These are phyloP conservation scores for Bicyclus anynana DNA, from an alignment of 1,140 invertebrate species.

Conservation along the genomic window DNA sequence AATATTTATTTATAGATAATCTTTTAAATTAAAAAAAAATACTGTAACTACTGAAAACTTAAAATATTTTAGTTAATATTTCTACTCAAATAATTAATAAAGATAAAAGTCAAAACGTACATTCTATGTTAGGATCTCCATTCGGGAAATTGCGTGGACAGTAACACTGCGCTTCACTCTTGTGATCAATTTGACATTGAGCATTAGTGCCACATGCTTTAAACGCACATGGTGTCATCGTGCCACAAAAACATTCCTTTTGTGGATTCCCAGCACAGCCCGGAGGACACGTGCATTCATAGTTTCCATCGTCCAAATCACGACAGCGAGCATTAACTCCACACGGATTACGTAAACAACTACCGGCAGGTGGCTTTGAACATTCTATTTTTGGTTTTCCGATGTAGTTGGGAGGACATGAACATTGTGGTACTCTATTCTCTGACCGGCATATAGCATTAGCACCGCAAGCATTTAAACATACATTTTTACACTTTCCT, in stretches of 20 bases:
- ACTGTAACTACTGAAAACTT: too few species aligned
- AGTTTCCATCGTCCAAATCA: conserved; percentile 83
- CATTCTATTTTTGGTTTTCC: conserved; percentile 91
- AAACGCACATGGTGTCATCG: conserved; percentile 82
- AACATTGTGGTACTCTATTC: conserved; percentile 86
- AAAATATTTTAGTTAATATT: neutral
- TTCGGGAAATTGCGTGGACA: conserved; percentile 88
- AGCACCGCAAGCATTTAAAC: conserved; percentile 86
- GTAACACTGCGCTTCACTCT: conserved; percentile 85
- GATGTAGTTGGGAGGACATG: conserved; percentile 89
- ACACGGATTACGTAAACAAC: conserved; percentile 88
- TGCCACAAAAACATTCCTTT: conserved; percentile 86
- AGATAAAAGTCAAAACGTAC: conserved; percentile 76
- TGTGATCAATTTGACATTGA: conserved; percentile 83
- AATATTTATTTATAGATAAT: too few species aligned
- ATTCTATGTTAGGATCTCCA: conserved; percentile 91
- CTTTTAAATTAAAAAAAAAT: neutral
- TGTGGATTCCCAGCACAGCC: conserved; percentile 90
- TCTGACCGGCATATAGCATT: conserved; percentile 92
- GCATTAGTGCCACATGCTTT: conserved; percentile 90
- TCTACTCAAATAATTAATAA: neutral
- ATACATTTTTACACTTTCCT: conserved; percentile 90
- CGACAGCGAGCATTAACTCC: conserved; percentile 90
- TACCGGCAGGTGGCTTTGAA: conserved; percentile 79
- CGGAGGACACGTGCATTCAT: conserved; percentile 87